Conservation (phyloP, 2,113 vertebrate species). For the Elachura formosa region DNA sequence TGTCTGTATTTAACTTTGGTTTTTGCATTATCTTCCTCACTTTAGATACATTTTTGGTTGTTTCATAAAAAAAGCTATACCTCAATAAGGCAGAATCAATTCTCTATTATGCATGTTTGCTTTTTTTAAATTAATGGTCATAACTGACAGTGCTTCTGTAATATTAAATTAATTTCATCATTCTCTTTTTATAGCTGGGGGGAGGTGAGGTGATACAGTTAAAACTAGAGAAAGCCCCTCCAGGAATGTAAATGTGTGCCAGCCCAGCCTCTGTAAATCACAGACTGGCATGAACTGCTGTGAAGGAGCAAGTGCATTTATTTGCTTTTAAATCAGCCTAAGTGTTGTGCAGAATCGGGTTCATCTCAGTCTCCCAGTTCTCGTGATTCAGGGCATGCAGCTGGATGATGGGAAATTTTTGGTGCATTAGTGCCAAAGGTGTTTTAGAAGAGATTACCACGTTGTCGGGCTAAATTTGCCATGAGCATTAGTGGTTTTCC, state of each 20-base stretch:
- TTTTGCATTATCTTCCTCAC: not conserved
- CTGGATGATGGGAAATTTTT: not conserved
- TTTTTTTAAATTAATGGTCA: not conserved
- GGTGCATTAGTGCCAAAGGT: not conserved
- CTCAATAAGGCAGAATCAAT: not conserved
- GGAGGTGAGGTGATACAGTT: not conserved
- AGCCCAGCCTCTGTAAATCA: not conserved
- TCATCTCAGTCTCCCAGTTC: not conserved
- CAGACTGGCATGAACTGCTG: not conserved
- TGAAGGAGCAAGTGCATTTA: not conserved
- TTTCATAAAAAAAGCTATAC: not conserved
- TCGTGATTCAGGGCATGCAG: not conserved
- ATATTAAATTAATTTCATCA: not conserved
- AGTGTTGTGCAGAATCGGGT: not conserved
- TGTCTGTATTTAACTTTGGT: not conserved
- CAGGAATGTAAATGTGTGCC: not conserved
- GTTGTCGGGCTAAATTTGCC: not conserved
- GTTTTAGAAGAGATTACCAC: not conserved
- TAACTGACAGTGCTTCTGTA: not conserved
- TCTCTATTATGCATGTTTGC: not conserved
- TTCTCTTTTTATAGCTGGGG: not conserved
- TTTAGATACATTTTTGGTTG: not conserved
- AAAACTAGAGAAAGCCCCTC: not conserved
- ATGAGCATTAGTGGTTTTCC: not conserved
- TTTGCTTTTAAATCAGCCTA: not conserved